These are phyloP conservation scores for Porites evermanni DNA, from an alignment of 92 coral and sea anemone genomes.

Conservation along the genomic window DNA sequence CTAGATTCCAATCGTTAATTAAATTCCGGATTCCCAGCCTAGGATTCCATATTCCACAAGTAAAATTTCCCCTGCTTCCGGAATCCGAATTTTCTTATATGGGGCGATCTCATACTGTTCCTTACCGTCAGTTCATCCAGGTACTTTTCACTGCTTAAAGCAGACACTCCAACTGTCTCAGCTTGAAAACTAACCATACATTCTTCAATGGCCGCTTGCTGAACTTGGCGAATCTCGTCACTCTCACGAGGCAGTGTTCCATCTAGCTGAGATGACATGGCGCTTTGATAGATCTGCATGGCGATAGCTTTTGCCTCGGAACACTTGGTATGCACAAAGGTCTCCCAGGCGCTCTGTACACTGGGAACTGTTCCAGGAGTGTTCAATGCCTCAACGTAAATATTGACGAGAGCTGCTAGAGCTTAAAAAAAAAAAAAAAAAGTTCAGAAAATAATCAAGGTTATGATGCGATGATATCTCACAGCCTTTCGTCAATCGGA, in stretches of 20 bases:
- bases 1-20: no score
- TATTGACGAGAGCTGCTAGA: constrained; percentile 71
- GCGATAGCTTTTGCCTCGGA: constrained; percentile 59
- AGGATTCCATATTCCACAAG: no score
- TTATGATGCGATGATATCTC: background rate
- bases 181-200: constrained; percentile 36
- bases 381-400: constrained; percentile 77
- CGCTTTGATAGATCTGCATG: constrained; percentile 46
- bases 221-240: constrained; percentile 57
- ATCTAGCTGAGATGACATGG: constrained; percentile 40
- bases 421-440: constrained; percentile 27
- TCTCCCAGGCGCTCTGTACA: constrained; percentile 72
- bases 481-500: no score
- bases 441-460: background rate
- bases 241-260: constrained; percentile 50
- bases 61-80: no score
- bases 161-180: constrained; percentile 62
- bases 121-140: constrained; percentile 61
- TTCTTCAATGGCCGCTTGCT: constrained; percentile 49
- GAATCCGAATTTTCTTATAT: no score
- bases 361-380: constrained; percentile 79
- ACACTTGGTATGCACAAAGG: constrained; percentile 67
- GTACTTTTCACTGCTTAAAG: constrained; percentile 55
- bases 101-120: background rate
- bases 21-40: no score